phyloP scores from a whole-genome alignment of 2,113 vertebrate genomes.

The Neotoma lepida region DNA sequence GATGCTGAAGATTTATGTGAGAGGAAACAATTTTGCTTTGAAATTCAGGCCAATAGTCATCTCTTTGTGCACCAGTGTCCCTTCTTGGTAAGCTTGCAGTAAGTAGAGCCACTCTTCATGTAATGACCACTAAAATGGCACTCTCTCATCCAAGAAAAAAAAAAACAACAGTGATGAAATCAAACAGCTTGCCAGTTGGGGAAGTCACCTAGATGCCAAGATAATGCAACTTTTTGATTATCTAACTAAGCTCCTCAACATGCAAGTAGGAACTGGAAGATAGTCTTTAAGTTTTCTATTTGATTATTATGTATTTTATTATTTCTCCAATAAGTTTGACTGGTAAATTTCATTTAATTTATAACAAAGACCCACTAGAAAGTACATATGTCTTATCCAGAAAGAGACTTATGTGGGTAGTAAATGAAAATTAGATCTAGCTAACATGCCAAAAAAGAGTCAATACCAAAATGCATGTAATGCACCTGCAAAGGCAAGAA shows the following conservation, averaged over 20 bases:
- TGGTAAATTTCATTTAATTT: constrained; percentile 4
- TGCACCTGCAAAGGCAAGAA: neutral
- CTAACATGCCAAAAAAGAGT: neutral
- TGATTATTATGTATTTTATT: neutral
- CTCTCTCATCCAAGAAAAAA: neutral
- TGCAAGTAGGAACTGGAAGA: neutral
- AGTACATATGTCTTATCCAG: constrained; percentile 4
- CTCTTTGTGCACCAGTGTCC: neutral
- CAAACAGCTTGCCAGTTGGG: neutral
- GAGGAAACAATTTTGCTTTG: neutral
- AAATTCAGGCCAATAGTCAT: neutral
- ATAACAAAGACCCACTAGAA: constrained; percentile 22
- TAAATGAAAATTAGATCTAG: neutral
- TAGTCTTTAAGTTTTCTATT: neutral
- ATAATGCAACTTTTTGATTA: neutral
- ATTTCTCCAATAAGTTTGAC: neutral
- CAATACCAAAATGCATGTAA: neutral
- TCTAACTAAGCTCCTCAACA: neutral
- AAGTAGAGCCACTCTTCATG: neutral
- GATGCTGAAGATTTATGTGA: neutral
- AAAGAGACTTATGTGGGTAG: constrained; percentile 2
- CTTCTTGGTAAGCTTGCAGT: neutral
- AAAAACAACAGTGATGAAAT: neutral
- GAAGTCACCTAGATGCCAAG: neutral
- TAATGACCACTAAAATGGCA: neutral